Conservation (phyloP, 1,140 invertebrate species). For the Kradibia gibbosae region DNA sequence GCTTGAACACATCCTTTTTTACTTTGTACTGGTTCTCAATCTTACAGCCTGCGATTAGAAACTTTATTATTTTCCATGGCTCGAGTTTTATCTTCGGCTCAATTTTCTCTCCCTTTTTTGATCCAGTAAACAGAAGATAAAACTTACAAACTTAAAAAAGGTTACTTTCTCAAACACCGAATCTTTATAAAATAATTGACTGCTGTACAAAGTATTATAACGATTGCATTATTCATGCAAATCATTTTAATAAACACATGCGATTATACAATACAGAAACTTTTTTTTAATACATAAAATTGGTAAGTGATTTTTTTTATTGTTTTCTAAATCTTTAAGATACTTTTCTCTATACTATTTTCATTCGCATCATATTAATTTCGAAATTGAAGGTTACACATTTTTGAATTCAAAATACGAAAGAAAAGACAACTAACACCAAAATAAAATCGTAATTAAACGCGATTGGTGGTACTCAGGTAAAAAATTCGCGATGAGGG, state of each 20-base stretch:
- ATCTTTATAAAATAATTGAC: no score
- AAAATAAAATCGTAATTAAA: not conserved
- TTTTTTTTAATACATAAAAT: not conserved
- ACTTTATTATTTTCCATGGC: slow-evolving; percentile 23
- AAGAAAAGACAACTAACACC: not conserved
- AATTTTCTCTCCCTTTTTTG: not conserved
- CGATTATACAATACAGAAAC: not conserved
- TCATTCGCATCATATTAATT: not conserved
- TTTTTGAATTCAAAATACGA: not conserved
- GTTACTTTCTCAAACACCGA: not conserved
- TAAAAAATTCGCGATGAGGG: not conserved
- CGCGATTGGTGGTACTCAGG: not conserved
- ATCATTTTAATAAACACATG: not conserved
- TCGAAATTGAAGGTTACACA: not conserved
- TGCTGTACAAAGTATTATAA: not conserved
- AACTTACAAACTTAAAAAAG: not conserved
- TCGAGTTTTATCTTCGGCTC: not conserved
- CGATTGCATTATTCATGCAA: not conserved
- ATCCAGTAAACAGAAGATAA: not conserved
- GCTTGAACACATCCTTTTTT: not conserved
- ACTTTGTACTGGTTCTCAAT: not conserved
- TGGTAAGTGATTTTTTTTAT: not conserved
- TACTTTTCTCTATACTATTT: not conserved
- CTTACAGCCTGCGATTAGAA: slow-evolving; percentile 26
- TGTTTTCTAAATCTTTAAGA: not conserved